Evolutionary conservation across 2,113 vertebrate species (phyloP).

Genomic region (Podocnemis expansa): DNA sequence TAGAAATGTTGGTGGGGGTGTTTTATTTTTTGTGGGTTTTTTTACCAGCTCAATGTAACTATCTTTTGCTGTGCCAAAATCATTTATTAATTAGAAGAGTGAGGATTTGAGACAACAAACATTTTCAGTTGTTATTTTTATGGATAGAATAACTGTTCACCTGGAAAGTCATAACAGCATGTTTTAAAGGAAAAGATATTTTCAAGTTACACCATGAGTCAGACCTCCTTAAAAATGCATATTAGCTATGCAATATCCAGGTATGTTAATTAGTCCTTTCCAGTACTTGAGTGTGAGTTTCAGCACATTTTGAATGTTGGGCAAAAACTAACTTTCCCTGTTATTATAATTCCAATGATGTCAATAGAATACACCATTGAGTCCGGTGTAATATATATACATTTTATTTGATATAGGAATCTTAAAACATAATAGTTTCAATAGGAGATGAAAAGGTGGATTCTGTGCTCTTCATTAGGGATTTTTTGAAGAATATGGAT

Average conservation of each 20-base stretch:
- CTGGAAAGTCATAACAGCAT: neutral
- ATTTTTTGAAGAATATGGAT: neutral
- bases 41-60: neutral
- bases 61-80: neutral
- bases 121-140: neutral
- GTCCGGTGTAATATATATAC: neutral
- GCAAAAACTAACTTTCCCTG: neutral
- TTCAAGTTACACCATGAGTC: neutral
- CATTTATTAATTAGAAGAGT: neutral
- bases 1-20: too few relatives aligned
- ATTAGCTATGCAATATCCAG: neutral
- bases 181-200: neutral
- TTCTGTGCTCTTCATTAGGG: neutral
- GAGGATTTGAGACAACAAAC: neutral
- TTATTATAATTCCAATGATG: neutral
- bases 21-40: too few relatives aligned
- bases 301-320: neutral
- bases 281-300: accelerated
- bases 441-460: neutral
- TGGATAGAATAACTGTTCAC: neutral
- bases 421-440: neutral
- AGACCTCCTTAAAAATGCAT: neutral
- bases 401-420: neutral
- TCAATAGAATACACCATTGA: neutral
- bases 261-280: neutral